Evolutionary conservation across 2,113 vertebrate species (phyloP), one percentile per base, ranked within the genome.

Genomic region (Thalassarche chlororhynchos): DNA sequence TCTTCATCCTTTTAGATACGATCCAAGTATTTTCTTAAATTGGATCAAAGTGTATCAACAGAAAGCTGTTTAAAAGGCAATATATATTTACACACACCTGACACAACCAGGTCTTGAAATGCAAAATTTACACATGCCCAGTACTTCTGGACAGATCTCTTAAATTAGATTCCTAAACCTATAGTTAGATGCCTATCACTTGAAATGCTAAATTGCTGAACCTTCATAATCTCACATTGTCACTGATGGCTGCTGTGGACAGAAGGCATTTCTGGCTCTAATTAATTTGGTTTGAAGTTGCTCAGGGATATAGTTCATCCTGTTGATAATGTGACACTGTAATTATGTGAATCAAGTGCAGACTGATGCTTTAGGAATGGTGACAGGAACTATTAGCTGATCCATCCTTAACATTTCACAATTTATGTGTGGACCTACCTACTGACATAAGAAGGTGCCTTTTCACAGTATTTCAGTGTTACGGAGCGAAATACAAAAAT

Each of bases 201-300:
- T 87, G 74, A 91, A 89, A 94, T 87, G 52, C n/a, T 78, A 32
- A 94, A 76, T 14, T 84, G 34, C 25, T 72, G 74, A 92, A 65
- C 32, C 34, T 49, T 79, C 54, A 19, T 26, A 87, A 77, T 16
- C 70, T 91, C 51, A 20, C 46, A 38, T 42, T 76, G 34, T 76
- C 84, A 79, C 46, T 0, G 2, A 23, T 42, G 70, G 49, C 77
- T 91, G 51, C 84, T 77, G 60, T 60, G 65, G 65, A 55, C 87
- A 89, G 86, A 89, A 92, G 61, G 36, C 40, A 87, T 78, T 80
- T 65, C 65, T 83, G 74, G 16, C 46, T 84, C 44, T 69, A 79
- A 86, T 92, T 94, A 77, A 95, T 96, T 87, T 92, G 34, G 26
- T 87, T 74, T 62, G 70, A 94, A 88, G 80, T 77, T 95, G 71